phyloP scores from a whole-genome alignment of 2,888 invertebrate genomes.

The Helicoverpa assulta region DNA sequence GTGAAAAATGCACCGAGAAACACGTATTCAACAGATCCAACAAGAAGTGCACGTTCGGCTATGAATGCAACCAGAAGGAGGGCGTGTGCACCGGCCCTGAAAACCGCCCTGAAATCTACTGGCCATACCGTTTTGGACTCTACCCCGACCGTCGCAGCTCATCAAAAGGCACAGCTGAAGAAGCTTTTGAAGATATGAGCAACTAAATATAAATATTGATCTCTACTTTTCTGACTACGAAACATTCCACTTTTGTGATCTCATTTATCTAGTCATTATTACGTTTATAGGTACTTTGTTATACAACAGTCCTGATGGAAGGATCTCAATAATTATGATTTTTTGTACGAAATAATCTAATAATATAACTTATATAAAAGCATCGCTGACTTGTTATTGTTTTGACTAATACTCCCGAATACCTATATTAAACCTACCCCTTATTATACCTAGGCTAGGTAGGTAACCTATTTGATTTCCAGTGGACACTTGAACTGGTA shows the following conservation, averaged over 20 bases:
- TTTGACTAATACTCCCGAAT: not conserved
- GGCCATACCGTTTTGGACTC: slow-evolving; percentile 70
- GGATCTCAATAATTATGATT: slow-evolving; percentile 40
- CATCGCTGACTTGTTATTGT: slow-evolving; percentile 22
- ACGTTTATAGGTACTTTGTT: slow-evolving; percentile 15
- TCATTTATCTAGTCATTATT: slow-evolving; percentile 46
- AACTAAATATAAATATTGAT: slow-evolving; percentile 21
- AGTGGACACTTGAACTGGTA: too few relatives aligned
- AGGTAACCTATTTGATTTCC: too few relatives aligned
- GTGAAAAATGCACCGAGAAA: slow-evolving; percentile 83
- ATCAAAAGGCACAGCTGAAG: slow-evolving; percentile 42
- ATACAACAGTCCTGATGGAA: slow-evolving; percentile 40
- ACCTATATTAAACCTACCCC: not conserved
- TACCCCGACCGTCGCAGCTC: slow-evolving; percentile 65
- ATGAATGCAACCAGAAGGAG: slow-evolving; percentile 76
- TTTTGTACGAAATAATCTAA: slow-evolving; percentile 33
- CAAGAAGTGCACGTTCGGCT: slow-evolving; percentile 81
- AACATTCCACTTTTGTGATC: slow-evolving; percentile 21
- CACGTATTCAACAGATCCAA: slow-evolving; percentile 77
- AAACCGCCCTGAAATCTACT: slow-evolving; percentile 70
- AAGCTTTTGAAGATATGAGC: slow-evolving; percentile 51
- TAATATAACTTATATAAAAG: slow-evolving; percentile 19
- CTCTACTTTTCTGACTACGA: not conserved
- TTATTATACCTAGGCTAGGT: too few relatives aligned
- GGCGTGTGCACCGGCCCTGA: slow-evolving; percentile 78